Evolutionary conservation across 2,888 invertebrate species (phyloP), one percentile per base, ranked within the genome.

Genomic region (Erebia epiphron): DNA sequence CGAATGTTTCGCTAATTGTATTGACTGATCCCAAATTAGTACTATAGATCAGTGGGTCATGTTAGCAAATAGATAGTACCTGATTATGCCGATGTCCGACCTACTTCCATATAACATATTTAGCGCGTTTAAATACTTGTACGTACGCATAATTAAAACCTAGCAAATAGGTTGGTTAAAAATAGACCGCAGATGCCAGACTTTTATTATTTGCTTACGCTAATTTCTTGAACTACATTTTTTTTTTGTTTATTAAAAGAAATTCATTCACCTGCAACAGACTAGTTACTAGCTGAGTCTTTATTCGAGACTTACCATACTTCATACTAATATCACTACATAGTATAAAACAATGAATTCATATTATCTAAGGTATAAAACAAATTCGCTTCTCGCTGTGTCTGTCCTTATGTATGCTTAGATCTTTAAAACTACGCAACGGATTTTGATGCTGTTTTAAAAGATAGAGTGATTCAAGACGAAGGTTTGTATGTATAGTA

Each of bases 11-110:
- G n/a, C 41, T 9, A 16, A 43, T 16, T 52, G 2, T 61, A 18
- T 61, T 46, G 43, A 61, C 61, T 43, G 61, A 16, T 43, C 61
- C 43, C 43, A 18, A 61, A 61, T 46, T 26, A 49, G 43, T 46
- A 13, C 49, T 49, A 21, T 7, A 21, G 62, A 49, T 46, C 62
- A 62, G 16, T 54, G 18, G 49, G 46, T 13, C 18, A 43, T 61
- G 61, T 46, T 46, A 60, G 60, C 60, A 16, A n/a, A 60, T 60
- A 16, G 43, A 9, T 63, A 57, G 50, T 70, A 73, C 69, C 74
- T 71, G 73, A 72, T 67, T 66, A 67, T 75, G 84, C 77, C 86
- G 83, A 82, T 74, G 86, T 82, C 87, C 86, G 86, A 74, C 82
- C 86, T 76, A 82, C 73, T 83, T 85, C 75, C 74, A 78, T 78